These are phyloP conservation scores for Sebastes melanostomus DNA, from an alignment of 2,797 vertebrate species.

Conservation along the genomic window DNA sequence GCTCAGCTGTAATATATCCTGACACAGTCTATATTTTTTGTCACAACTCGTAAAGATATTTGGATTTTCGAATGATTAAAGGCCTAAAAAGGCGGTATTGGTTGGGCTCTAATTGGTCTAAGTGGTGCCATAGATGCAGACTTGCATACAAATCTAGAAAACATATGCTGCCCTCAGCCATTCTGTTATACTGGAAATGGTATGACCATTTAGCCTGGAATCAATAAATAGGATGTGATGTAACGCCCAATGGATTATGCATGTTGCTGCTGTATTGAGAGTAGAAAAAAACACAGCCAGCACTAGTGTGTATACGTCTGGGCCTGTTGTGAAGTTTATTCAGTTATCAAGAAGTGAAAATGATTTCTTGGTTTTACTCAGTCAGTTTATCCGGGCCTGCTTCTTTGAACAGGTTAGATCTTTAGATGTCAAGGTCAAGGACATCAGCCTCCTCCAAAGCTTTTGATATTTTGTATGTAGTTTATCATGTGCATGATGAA, in stretches of 20 bases:
- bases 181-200: not conserved
- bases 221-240: slow-evolving; percentile 40
- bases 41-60: not conserved
- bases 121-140: not conserved
- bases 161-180: not conserved
- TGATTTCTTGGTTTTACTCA: not conserved
- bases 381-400: not conserved
- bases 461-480: not conserved
- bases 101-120: not conserved
- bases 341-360: not conserved
- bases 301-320: no score
- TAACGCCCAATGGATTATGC: not conserved
- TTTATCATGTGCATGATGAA: not conserved
- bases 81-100: not conserved
- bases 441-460: not conserved
- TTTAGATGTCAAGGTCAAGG: not conserved
- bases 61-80: not conserved
- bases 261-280: not conserved
- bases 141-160: not conserved
- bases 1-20: not conserved
- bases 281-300: not conserved
- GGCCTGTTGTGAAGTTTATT: not conserved
- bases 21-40: not conserved
- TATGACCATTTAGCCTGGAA: not conserved
- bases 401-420: not conserved